A percentile compares a stretch with the other conserved stretches of the same genome.
Evolutionary conservation across 2,797 vertebrate genomes (phyloP).

Genomic region (Gadopsis marmoratus): DNA sequence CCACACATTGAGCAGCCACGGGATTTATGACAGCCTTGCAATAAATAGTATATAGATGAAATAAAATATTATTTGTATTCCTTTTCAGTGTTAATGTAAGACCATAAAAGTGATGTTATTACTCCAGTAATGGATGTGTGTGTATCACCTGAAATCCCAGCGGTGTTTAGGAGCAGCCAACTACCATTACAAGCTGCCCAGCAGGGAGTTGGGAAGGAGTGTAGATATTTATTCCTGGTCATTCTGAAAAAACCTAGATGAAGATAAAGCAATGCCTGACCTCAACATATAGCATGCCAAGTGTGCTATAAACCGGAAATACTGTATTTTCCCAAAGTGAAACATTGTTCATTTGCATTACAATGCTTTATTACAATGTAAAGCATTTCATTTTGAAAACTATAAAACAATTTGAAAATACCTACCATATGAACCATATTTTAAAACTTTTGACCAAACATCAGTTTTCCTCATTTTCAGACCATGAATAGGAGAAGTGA

Average conservation of each 20-base stretch:
- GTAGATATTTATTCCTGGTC: constrained; percentile 13
- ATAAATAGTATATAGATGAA: constrained; percentile 36
- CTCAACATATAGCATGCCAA: neutral
- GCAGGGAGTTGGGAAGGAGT: neutral
- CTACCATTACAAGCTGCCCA: constrained; percentile 8
- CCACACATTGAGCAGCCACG: constrained; percentile 22
- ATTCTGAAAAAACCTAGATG: neutral
- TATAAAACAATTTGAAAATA: constrained; percentile 5
- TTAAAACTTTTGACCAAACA: constrained; percentile 15
- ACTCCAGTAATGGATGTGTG: constrained; percentile 11
- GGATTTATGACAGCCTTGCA: constrained; percentile 34
- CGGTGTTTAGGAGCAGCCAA: constrained; percentile 12
- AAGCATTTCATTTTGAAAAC: neutral
- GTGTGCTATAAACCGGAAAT: neutral
- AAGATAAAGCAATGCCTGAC: neutral
- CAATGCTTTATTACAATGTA: neutral
- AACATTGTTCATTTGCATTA: neutral
- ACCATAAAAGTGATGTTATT: constrained; percentile 49
- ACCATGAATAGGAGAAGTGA: constrained; percentile 25
- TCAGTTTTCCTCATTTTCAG: constrained; percentile 42
- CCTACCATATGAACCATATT: constrained; percentile 15
- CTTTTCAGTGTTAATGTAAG: constrained; percentile 41
- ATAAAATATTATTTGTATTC: constrained; percentile 39
- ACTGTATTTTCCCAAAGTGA: neutral
- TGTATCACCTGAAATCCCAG: constrained; percentile 50